Percentiles rank a stretch among this genome's conserved stretches.
Conservation (phyloP, 2,888 invertebrate genomes). For the Leucozona laternaria region DNA sequence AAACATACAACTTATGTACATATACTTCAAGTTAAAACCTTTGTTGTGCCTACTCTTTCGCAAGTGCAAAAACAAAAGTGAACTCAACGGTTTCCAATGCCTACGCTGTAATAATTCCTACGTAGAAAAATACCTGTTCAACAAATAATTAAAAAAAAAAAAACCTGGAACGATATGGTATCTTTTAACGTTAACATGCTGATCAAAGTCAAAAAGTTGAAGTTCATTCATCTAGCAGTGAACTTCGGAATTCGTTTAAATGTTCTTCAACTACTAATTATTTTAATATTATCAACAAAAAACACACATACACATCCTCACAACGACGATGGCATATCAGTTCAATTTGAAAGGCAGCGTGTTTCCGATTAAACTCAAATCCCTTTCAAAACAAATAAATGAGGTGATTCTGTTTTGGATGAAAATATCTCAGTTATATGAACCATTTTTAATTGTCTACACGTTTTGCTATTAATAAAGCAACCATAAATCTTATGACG, state of each 20-base stretch:
- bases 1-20: no score
- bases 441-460: background rate
- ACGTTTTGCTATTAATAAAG: background rate
- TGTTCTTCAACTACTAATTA: no score
- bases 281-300: background rate
- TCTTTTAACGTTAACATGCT: background rate
- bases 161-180: no score
- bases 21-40: no score
- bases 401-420: background rate
- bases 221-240: background rate
- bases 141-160: no score
- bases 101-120: no score
- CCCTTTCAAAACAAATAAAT: background rate
- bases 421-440: background rate
- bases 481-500: background rate
- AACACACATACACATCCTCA: background rate
- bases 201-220: background rate
- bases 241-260: background rate
- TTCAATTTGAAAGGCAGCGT: background rate
- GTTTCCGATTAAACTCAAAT: background rate
- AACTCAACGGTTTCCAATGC: no score
- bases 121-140: no score
- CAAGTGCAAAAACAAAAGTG: no score
- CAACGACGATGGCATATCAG: background rate
- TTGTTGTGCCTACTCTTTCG: no score